Evolutionary conservation across 2,888 invertebrate species (phyloP).

Genomic region (Euplexia lucipara): DNA sequence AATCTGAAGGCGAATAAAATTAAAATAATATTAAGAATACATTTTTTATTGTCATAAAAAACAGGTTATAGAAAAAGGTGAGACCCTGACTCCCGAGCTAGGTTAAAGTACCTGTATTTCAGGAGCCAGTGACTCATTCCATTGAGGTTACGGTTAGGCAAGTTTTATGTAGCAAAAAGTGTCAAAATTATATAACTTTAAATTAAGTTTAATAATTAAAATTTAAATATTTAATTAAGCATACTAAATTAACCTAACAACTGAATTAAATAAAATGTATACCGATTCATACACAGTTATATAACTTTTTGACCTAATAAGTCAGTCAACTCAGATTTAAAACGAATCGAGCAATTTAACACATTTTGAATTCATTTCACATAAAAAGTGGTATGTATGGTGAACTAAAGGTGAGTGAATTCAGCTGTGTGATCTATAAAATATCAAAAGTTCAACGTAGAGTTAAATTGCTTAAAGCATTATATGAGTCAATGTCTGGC

Average conservation of each 20-base stretch:
- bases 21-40: too few relatives aligned
- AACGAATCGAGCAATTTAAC: constrained; percentile 12
- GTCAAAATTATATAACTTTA: too few relatives aligned
- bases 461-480: constrained; percentile 74
- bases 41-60: too few relatives aligned
- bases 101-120: too few relatives aligned
- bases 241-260: background rate
- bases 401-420: constrained; percentile 54
- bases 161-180: too few relatives aligned
- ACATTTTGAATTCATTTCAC: constrained; percentile 21
- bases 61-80: too few relatives aligned
- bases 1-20: too few relatives aligned
- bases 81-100: too few relatives aligned
- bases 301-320: background rate
- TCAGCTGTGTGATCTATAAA: constrained; percentile 57
- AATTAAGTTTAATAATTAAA: too few relatives aligned
- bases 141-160: too few relatives aligned
- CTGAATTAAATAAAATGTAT: constrained; percentile 7
- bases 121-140: too few relatives aligned
- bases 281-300: background rate
- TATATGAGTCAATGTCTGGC: constrained; percentile 81
- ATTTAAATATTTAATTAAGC: too few relatives aligned
- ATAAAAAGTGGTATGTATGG: constrained; percentile 7
- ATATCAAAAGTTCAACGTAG: constrained; percentile 58
- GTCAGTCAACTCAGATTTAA: background rate